Conservation (phyloP, 2,113 vertebrate species). For the Martes martes region DNA sequence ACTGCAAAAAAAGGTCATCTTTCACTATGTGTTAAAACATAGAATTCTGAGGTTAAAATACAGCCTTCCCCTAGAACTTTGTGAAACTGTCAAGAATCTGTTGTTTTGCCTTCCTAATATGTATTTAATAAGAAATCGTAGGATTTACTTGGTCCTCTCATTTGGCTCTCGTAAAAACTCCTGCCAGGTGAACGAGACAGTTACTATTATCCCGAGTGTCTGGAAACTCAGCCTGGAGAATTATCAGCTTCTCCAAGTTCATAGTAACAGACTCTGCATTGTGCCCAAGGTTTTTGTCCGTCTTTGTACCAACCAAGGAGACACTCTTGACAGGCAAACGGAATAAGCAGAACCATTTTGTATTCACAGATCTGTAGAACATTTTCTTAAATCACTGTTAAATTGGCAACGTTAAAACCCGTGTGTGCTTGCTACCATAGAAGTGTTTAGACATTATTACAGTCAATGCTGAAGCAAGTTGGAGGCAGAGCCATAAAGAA, state of each 20-base stretch:
- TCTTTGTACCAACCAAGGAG: no score
- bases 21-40: not conserved
- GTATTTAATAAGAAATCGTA: not conserved
- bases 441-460: not conserved
- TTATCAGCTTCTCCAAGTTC: not conserved
- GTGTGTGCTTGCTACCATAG: not conserved
- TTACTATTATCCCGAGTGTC: not conserved
- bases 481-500: not conserved
- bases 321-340: not conserved
- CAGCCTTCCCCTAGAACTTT: not conserved
- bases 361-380: not conserved
- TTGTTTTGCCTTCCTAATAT: not conserved
- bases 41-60: not conserved
- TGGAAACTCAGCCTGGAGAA: not conserved
- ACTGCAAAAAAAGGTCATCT: not conserved
- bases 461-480: not conserved
- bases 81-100: not conserved
- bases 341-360: not conserved
- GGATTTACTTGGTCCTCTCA: not conserved
- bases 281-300: not conserved
- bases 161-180: not conserved
- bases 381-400: not conserved
- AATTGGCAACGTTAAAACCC: not conserved
- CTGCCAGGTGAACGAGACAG: not conserved
- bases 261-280: not conserved